Conservation (phyloP, 2,113 vertebrate species). For the Myrmecobius fasciatus region DNA sequence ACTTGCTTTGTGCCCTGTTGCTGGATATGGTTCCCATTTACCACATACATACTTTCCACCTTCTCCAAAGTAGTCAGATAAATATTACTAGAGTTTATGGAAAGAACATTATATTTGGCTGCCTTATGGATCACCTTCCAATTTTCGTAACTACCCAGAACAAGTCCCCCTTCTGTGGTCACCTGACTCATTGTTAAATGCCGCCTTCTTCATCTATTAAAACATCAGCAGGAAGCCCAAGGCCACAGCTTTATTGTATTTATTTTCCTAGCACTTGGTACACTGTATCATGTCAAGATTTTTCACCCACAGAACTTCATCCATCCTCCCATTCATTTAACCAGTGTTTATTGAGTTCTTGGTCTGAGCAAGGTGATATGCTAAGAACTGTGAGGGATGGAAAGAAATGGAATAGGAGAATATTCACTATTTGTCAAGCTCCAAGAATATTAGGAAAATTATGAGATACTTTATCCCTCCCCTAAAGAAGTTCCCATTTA, state of each 20-base stretch:
- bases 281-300: neutral
- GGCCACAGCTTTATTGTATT: neutral
- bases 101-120: neutral
- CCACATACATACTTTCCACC: neutral
- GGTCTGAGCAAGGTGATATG: neutral
- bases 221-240: neutral
- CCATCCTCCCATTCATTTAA: neutral
- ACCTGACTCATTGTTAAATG: neutral
- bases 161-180: neutral
- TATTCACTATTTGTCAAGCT: neutral
- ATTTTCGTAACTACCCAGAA: neutral
- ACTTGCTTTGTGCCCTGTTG: neutral
- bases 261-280: neutral
- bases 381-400: neutral
- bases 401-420: neutral
- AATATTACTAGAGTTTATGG: neutral
- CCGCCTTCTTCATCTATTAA: neutral
- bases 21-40: neutral
- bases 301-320: neutral
- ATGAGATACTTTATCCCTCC: rapidly evolving
- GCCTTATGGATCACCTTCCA: neutral
- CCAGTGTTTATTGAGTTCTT: neutral
- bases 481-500: too few relatives aligned
- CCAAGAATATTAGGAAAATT: neutral
- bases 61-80: neutral